Percentiles rank a stretch among this genome's conserved stretches.
phyloP scores from a whole-genome alignment of 2,888 invertebrate genomes.

The Drosophila buzzatii region DNA sequence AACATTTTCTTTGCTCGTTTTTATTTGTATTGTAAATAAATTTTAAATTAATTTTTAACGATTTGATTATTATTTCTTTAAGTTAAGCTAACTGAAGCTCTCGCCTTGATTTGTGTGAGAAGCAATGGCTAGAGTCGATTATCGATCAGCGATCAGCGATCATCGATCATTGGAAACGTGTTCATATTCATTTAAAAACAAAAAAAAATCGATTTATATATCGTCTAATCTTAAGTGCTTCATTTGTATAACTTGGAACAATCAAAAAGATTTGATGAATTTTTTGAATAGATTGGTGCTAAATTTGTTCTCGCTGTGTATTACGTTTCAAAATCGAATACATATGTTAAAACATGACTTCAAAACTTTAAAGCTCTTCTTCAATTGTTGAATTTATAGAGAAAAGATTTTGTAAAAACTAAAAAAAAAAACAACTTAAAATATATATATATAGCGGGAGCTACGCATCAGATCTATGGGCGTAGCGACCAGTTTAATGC shows the following conservation, averaged over 20 bases:
- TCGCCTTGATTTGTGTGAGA: not conserved
- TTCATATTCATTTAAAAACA: slow-evolving; percentile 54
- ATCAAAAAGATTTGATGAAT: slow-evolving; percentile 82
- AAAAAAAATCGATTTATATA: slow-evolving; percentile 41
- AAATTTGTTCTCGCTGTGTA: slow-evolving; percentile 65
- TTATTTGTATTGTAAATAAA: slow-evolving; percentile 81
- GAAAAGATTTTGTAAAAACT: slow-evolving; percentile 70
- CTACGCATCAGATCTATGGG: slow-evolving; percentile 39
- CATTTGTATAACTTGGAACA: slow-evolving; percentile 81
- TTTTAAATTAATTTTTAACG: slow-evolving; percentile 71
- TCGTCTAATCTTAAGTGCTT: slow-evolving; percentile 73
- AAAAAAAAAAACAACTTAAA: slow-evolving; percentile 24
- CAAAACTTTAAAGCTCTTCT: slow-evolving; percentile 66
- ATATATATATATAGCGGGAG: slow-evolving; percentile 30
- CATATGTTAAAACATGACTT: slow-evolving; percentile 41
- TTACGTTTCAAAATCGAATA: slow-evolving; percentile 64
- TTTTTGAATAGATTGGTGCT: slow-evolving; percentile 83
- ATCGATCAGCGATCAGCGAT: slow-evolving; percentile 1
- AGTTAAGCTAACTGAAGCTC: slow-evolving; percentile 47
- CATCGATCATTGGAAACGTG: slow-evolving; percentile 56
- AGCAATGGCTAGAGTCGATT: slow-evolving; percentile 14
- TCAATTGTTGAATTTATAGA: slow-evolving; percentile 79
- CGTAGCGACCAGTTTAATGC: slow-evolving; percentile 71
- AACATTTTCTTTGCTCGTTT: slow-evolving; percentile 70
- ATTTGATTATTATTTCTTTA: slow-evolving; percentile 72